Percentiles rank a stretch among this genome's conserved stretches.
Conservation (phyloP, 1,140 invertebrate genomes). For the Pomacea maculata region DNA sequence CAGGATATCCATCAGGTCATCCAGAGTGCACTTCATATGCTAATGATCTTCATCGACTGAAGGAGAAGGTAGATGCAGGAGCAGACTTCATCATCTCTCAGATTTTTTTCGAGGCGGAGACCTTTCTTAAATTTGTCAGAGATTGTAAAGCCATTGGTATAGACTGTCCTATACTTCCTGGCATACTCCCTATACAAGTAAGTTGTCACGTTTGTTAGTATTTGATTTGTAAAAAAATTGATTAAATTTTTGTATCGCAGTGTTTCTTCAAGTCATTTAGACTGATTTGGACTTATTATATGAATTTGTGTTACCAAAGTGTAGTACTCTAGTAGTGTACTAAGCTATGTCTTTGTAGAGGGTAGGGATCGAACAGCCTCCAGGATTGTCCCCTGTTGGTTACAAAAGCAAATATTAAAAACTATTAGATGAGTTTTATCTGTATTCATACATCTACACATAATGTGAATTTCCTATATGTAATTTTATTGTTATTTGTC, state of each 20-base stretch:
- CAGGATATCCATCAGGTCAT: constrained; percentile 78
- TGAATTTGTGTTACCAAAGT: too few species aligned
- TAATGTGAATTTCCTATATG: neutral
- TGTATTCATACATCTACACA: too few species aligned
- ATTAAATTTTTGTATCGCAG: too few species aligned
- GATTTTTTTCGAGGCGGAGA: constrained; percentile 74
- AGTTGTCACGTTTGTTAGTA: neutral
- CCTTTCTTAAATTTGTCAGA: constrained; percentile 74
- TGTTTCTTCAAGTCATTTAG: too few species aligned
- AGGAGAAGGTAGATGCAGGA: constrained; percentile 79
- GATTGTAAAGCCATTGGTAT: constrained; percentile 77
- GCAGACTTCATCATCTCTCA: constrained; percentile 84
- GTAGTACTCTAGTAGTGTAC: too few species aligned
- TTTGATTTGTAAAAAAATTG: neutral
- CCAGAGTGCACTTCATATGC: constrained; percentile 73
- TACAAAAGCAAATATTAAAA: too few species aligned
- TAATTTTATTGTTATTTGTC: neutral
- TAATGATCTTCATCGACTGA: constrained; percentile 74
- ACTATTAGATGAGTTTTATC: too few species aligned
- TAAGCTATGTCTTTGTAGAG: too few species aligned
- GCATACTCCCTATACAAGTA: constrained; percentile 75
- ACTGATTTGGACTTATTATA: too few species aligned
- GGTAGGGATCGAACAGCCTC: too few species aligned
- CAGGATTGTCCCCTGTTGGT: too few species aligned
- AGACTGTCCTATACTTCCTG: constrained; percentile 77